phyloP scores from a whole-genome alignment of 1,140 invertebrate species.

The Cydia fagiglandana region DNA sequence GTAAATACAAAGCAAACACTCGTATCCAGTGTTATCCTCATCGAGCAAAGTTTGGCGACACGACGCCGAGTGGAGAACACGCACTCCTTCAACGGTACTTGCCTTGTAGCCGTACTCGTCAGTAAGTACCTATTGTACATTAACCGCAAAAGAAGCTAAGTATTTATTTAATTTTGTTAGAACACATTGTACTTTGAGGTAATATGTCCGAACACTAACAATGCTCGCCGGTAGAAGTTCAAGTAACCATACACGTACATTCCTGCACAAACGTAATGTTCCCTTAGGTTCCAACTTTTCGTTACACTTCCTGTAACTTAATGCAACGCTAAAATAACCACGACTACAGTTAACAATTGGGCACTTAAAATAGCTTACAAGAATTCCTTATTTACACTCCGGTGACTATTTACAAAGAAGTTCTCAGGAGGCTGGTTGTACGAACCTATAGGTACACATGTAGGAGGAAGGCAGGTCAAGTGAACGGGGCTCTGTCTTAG shows the following conservation, averaged over 20 bases:
- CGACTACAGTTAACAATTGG: constrained; percentile 57
- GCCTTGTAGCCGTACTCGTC: constrained; percentile 35
- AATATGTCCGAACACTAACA: constrained; percentile 26
- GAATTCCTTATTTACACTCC: constrained; percentile 68
- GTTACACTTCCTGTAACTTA: constrained; percentile 32
- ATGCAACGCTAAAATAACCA: constrained; percentile 40
- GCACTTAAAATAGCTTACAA: constrained; percentile 55
- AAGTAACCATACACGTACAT: neutral
- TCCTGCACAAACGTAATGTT: constrained; percentile 22
- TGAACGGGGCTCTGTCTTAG: constrained; percentile 72
- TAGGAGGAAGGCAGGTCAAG: constrained; percentile 59
- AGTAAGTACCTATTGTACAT: constrained; percentile 31
- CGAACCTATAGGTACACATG: constrained; percentile 58
- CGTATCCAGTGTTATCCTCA: constrained; percentile 40
- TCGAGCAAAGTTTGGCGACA: constrained; percentile 47
- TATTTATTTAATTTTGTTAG: constrained; percentile 32
- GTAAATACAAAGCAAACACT: constrained; percentile 47
- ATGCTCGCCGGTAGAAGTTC: constrained; percentile 11
- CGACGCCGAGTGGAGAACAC: constrained; percentile 41
- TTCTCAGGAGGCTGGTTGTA: constrained; percentile 68
- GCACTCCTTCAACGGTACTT: constrained; percentile 49
- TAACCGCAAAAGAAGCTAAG: constrained; percentile 26
- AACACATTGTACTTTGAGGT: constrained; percentile 20
- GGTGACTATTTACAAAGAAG: constrained; percentile 69
- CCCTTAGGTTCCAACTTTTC: constrained; percentile 18